These are phyloP conservation scores for Ptychochromis oligacanthus DNA, from an alignment of 2,113 vertebrate species.

Conservation along the genomic window DNA sequence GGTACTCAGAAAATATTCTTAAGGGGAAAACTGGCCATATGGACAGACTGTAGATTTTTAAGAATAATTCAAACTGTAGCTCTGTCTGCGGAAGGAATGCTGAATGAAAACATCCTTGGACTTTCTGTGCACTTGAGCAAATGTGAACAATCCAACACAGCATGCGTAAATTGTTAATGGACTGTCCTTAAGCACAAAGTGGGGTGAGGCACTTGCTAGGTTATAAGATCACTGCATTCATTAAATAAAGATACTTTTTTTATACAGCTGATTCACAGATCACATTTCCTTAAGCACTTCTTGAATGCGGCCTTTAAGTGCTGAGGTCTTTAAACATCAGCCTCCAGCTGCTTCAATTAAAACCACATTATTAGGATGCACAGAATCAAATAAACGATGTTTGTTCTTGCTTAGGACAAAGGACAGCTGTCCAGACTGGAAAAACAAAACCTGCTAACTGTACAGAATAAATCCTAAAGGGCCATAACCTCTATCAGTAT, in stretches of 20 bases:
- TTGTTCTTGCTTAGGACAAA: conserved; percentile 36
- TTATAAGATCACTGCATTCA: background rate
- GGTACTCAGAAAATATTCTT: conserved; percentile 25
- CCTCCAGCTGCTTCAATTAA: conserved; percentile 38
- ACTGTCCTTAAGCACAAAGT: background rate
- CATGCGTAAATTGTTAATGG: conserved; percentile 13
- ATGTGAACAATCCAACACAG: conserved; percentile 10
- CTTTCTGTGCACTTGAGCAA: conserved; percentile 1
- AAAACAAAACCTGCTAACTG: conserved; percentile 2
- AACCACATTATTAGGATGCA: conserved; percentile 22
- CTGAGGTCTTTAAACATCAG: conserved; percentile 8
- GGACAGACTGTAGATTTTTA: conserved; percentile 25
- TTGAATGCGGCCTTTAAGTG: conserved; percentile 7
- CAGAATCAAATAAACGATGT: conserved; percentile 39
- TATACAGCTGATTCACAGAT: background rate
- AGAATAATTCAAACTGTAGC: conserved; percentile 56
- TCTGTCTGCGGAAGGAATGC: conserved; percentile 32
- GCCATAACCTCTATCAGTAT: background rate
- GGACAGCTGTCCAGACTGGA: conserved; percentile 32
- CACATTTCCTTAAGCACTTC: conserved; percentile 6
- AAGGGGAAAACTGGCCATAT: background rate
- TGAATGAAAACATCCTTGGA: conserved; percentile 41
- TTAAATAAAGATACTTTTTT: background rate
- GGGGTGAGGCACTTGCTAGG: background rate
- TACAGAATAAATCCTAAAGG: background rate